phyloP scores from a whole-genome alignment of 2,888 invertebrate genomes.

The Drosophila hamatofila region DNA sequence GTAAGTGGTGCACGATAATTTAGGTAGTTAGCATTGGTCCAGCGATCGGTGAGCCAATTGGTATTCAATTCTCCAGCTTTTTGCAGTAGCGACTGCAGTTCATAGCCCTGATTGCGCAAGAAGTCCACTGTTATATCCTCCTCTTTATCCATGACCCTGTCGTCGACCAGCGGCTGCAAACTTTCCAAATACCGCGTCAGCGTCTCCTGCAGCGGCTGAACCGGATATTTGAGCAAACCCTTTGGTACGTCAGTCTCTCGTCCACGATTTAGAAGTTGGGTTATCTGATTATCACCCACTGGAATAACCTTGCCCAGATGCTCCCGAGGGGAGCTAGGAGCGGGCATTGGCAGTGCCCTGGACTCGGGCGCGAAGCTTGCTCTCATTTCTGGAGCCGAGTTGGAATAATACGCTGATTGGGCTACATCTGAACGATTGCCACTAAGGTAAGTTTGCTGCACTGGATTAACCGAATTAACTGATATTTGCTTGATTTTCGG shows the following conservation, averaged over 20 bases:
- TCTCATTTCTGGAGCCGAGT: neutral
- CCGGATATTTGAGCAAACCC: conserved; percentile 87
- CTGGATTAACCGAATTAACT: neutral
- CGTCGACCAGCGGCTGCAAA: conserved; percentile 91
- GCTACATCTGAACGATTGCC: neutral
- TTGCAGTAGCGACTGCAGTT: conserved; percentile 88
- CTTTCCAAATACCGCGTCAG: conserved; percentile 91
- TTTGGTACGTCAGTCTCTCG: neutral
- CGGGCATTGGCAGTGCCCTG: neutral
- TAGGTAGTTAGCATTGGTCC: conserved; percentile 94
- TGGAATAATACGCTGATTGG: too few relatives aligned
- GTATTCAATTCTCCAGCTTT: conserved; percentile 88
- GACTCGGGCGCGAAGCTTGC: neutral
- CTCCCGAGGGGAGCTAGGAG: neutral
- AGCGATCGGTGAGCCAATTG: conserved; percentile 97
- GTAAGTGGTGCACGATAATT: conserved; percentile 93
- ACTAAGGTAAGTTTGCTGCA: neutral
- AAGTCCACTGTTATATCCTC: conserved; percentile 86
- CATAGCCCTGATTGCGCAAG: conserved; percentile 62
- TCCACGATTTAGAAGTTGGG: neutral
- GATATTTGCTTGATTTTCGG: conserved; percentile 2
- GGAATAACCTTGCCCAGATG: neutral
- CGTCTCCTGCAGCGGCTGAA: conserved; percentile 92
- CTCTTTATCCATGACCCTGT: conserved; percentile 89
- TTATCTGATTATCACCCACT: neutral